These are phyloP conservation scores for Pangasius larnaudii DNA, from an alignment of 2,797 vertebrate species.

Conservation along the genomic window DNA sequence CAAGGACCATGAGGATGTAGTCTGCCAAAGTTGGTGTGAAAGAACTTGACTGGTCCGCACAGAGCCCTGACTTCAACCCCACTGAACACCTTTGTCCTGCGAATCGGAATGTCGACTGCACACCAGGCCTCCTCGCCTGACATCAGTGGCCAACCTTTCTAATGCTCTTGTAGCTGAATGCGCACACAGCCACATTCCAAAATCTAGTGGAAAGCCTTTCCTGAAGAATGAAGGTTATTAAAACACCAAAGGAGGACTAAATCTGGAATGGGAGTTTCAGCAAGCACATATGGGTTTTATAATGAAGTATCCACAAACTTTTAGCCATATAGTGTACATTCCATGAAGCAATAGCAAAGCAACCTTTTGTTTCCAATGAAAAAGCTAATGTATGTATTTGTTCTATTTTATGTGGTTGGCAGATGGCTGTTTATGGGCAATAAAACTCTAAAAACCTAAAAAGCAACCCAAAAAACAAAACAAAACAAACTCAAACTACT, in stretches of 20 bases:
- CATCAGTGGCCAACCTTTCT: not conserved
- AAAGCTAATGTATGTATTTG: not conserved
- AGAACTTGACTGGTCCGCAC: no score
- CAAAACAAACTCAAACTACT: not conserved
- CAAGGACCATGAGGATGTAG: not conserved
- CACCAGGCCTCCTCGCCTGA: not conserved
- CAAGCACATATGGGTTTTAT: not conserved
- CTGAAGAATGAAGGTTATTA: no score
- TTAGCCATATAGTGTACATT: not conserved
- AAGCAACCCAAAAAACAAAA: not conserved
- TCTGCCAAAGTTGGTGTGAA: not conserved
- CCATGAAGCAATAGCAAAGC: not conserved
- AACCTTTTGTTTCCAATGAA: not conserved
- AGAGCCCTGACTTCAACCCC: not conserved
- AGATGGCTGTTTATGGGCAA: not conserved
- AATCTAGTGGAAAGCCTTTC: not conserved
- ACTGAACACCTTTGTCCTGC: not conserved
- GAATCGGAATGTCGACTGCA: not conserved
- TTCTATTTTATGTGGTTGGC: not conserved
- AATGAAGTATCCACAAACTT: not conserved
- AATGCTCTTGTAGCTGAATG: not conserved
- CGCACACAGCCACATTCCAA: not conserved
- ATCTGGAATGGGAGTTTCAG: not conserved
- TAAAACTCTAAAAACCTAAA: not conserved
- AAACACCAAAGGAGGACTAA: not conserved